Evolutionary conservation across 2,797 vertebrate genomes (phyloP).

Genomic region (Micropoecilia bifurca): DNA sequence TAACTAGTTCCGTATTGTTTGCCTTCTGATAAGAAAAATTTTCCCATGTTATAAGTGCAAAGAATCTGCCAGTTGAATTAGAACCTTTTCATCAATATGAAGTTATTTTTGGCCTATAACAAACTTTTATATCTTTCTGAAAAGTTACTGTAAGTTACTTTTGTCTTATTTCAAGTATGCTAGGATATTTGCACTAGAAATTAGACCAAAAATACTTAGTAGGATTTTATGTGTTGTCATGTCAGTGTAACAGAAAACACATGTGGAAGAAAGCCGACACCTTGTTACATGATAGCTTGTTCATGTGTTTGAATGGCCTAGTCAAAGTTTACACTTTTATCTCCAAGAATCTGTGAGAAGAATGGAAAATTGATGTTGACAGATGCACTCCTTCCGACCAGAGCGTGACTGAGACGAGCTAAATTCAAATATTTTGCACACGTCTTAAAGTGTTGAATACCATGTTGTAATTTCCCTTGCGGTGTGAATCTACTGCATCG

Average conservation of each 20-base stretch:
- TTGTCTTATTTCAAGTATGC: no score
- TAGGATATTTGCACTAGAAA: no score
- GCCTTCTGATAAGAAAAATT: no score
- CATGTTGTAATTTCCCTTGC: background rate
- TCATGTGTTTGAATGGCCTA: background rate
- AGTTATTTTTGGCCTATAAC: no score
- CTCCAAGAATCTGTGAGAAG: background rate
- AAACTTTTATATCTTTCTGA: no score
- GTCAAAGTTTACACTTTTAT: background rate
- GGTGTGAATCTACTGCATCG: background rate
- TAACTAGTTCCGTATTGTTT: no score
- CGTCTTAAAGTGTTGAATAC: background rate
- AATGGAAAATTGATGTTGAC: background rate
- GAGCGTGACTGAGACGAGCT: background rate
- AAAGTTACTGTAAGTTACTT: no score
- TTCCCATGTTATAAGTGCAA: no score
- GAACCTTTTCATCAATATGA: no score
- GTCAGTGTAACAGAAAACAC: background rate
- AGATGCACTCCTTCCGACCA: background rate
- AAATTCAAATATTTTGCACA: background rate
- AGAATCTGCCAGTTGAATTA: no score
- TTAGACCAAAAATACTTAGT: no score
- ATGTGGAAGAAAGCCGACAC: background rate
- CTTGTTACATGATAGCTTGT: background rate
- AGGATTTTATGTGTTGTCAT: no score